Percentiles rank a stretch among this genome's conserved stretches.
phyloP scores from a whole-genome alignment of 2,113 vertebrate species.

The Ptychochromis oligacanthus region DNA sequence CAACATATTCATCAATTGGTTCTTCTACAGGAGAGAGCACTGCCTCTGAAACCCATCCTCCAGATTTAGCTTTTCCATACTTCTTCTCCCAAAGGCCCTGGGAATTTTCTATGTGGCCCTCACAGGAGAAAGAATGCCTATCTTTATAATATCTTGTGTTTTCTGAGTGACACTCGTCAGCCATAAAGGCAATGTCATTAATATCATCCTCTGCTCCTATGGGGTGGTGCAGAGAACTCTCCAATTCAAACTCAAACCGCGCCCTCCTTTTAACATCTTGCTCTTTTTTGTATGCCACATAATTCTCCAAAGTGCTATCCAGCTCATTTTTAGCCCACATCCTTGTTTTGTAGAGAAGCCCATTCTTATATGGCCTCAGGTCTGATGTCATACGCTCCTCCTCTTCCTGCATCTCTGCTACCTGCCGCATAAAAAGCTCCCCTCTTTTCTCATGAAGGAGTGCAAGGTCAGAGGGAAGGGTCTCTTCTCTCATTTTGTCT shows the following conservation, averaged over 20 bases:
- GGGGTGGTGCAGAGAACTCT: constrained; percentile 74
- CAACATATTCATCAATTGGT: constrained; percentile 85
- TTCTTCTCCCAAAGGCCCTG: constrained; percentile 70
- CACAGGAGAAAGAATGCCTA: constrained; percentile 47
- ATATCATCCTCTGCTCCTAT: constrained; percentile 80
- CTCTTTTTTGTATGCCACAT: constrained; percentile 74
- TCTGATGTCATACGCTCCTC: constrained; percentile 72
- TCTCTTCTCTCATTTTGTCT: constrained; percentile 44
- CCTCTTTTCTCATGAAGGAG: constrained; percentile 70
- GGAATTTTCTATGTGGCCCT: constrained; percentile 60
- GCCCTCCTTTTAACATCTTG: constrained; percentile 44
- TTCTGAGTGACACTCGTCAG: constrained; percentile 55
- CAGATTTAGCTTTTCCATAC: constrained; percentile 64
- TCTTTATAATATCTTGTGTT: constrained; percentile 46
- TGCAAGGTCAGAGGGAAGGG: constrained; percentile 59
- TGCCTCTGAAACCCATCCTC: constrained; percentile 72
- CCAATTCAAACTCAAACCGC: constrained; percentile 81
- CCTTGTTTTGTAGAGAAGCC: constrained; percentile 88
- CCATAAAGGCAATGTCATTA: constrained; percentile 72
- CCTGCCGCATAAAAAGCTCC: constrained; percentile 71
- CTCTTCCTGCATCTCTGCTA: constrained; percentile 77
- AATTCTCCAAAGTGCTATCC: constrained; percentile 72
- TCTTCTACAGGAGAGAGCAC: constrained; percentile 85
- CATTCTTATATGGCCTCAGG: constrained; percentile 85
- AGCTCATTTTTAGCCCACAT: constrained; percentile 78